These are phyloP conservation scores for Epinephelus coioides DNA, from an alignment of 2,797 vertebrate species.

Conservation along the genomic window DNA sequence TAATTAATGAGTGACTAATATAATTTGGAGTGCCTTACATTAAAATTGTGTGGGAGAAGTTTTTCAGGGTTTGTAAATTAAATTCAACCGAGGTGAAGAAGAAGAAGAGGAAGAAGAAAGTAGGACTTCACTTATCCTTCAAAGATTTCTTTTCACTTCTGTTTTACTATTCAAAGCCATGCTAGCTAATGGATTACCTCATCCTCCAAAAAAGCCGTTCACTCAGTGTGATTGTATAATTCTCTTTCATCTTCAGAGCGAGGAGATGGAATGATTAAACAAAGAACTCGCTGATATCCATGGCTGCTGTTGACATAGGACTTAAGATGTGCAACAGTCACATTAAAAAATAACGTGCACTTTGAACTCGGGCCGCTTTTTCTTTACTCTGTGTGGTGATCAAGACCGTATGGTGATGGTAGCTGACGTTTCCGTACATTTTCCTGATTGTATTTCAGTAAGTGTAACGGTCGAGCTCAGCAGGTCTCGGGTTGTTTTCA, in stretches of 20 bases:
- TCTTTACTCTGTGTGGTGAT: constrained; percentile 21
- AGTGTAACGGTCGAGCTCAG: constrained; percentile 2
- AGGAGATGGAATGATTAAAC: constrained; percentile 77
- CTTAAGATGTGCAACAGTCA: constrained; percentile 69
- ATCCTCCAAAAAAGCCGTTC: constrained; percentile 79
- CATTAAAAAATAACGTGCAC: constrained; percentile 63
- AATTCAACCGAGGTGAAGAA: constrained; percentile 53
- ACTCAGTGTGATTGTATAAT: constrained; percentile 79
- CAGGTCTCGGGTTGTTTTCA: constrained; percentile 17
- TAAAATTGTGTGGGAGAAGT: constrained; percentile 46
- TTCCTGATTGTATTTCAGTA: constrained; percentile 30
- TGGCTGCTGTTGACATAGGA: constrained; percentile 70
- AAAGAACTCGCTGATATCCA: constrained; percentile 74
- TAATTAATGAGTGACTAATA: constrained; percentile 71
- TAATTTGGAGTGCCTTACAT: constrained; percentile 57
- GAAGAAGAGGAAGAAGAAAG: constrained; percentile 44
- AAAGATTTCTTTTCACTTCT: constrained; percentile 52
- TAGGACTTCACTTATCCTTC: constrained; percentile 60
- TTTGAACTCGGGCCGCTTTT: constrained; percentile 45
- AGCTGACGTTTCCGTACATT: constrained; percentile 9
- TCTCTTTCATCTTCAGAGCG: constrained; percentile 86
- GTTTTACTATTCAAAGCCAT: constrained; percentile 78
- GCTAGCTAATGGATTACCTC: constrained; percentile 83
- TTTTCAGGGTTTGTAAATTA: constrained; percentile 65
- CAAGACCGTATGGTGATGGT: constrained; percentile 11